Conservation (phyloP, 2,797 vertebrate species). For the Liasis olivaceus region DNA sequence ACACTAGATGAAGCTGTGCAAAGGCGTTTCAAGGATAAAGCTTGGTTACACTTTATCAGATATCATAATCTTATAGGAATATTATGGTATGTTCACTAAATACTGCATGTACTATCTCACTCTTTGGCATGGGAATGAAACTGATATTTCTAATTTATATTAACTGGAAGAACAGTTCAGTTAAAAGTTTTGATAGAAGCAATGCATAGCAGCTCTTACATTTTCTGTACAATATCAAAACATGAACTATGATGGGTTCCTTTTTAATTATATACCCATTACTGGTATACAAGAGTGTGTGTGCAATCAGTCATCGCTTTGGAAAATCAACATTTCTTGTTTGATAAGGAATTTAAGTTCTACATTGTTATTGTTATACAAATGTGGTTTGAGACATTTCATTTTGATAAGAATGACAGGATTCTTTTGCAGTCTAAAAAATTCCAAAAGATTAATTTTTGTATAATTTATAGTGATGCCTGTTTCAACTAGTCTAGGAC, state of each 20-base stretch:
- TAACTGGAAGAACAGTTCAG: not conserved
- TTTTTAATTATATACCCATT: not conserved
- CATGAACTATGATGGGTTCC: not conserved
- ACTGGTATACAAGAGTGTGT: not conserved
- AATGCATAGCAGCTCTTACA: conserved; percentile 14
- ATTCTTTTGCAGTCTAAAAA: not conserved
- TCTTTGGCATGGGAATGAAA: not conserved
- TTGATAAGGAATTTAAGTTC: not conserved
- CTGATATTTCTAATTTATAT: not conserved
- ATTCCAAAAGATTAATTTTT: not conserved
- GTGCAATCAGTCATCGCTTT: not conserved
- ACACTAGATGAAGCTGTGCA: not conserved
- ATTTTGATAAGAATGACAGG: conserved; percentile 19
- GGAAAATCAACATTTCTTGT: conserved; percentile 1
- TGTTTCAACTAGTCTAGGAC: not conserved
- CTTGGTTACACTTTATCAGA: not conserved
- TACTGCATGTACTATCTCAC: not conserved
- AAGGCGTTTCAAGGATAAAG: not conserved
- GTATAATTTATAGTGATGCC: not conserved
- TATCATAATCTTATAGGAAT: not conserved
- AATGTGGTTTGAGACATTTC: conserved; percentile 7
- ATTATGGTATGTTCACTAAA: not conserved
- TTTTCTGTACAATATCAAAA: not conserved
- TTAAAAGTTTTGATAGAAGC: not conserved
- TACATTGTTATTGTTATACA: not conserved